Conservation (phyloP, 2,888 invertebrate genomes). For the Hyles lineata region DNA sequence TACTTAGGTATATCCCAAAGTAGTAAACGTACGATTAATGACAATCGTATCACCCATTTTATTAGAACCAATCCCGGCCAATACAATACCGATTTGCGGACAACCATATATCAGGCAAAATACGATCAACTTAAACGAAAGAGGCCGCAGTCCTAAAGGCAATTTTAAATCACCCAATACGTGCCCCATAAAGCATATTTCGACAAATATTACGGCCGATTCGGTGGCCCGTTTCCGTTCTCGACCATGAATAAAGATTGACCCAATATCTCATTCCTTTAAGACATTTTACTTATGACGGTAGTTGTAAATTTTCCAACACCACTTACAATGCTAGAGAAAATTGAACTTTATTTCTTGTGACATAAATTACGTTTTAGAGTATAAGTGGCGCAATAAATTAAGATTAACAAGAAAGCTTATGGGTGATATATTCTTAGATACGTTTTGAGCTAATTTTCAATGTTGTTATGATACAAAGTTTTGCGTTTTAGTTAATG, state of each 20-base stretch:
- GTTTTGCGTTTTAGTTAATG: conserved; percentile 14
- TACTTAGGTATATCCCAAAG: too few species aligned
- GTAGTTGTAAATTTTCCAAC: conserved; percentile 69
- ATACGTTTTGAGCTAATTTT: conserved; percentile 11
- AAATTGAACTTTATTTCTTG: neutral
- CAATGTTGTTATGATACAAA: conserved; percentile 11
- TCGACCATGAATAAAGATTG: conserved; percentile 71
- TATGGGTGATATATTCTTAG: conserved; percentile 39
- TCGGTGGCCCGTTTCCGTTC: conserved; percentile 53
- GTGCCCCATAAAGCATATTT: conserved; percentile 52
- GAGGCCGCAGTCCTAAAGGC: neutral
- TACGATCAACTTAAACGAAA: conserved; percentile 23
- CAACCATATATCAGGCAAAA: conserved; percentile 10
- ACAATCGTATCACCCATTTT: neutral
- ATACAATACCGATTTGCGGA: neutral
- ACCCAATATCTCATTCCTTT: conserved; percentile 67
- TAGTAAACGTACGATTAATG: neutral
- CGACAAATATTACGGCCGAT: conserved; percentile 65
- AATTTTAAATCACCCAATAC: conserved; percentile 28
- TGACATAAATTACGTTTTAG: neutral
- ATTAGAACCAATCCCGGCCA: neutral
- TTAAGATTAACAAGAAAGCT: conserved; percentile 43
- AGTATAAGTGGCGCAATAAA: conserved; percentile 35
- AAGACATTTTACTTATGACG: conserved; percentile 72
- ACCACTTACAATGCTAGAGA: neutral